Conservation (phyloP, 1,140 invertebrate genomes). For the Akabosia matsudoensis region DNA sequence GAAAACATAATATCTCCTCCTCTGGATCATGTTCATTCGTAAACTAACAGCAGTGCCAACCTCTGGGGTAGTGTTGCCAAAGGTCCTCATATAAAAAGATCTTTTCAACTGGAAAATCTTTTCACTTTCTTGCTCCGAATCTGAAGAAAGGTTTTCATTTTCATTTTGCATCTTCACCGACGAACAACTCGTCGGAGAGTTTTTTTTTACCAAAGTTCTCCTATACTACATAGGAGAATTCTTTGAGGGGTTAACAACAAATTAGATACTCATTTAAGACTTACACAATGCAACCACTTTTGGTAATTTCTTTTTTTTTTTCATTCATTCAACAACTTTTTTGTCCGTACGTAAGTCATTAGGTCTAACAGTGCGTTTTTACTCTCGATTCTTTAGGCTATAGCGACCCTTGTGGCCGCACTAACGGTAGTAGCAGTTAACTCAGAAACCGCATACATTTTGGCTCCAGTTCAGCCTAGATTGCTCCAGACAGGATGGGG, state of each 20-base stretch:
- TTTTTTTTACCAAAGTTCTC: not conserved
- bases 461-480: not conserved
- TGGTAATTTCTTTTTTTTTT: not conserved
- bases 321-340: not conserved
- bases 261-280: not conserved
- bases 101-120: slow-evolving; percentile 15
- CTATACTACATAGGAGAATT: not conserved
- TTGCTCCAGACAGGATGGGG: not conserved
- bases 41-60: not conserved
- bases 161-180: not conserved
- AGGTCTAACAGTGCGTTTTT: not conserved
- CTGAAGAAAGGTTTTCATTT: slow-evolving; percentile 10
- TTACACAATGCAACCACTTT: slow-evolving; percentile 21
- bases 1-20: slow-evolving; percentile 8
- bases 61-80: slow-evolving; percentile 10
- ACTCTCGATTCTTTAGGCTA: not conserved
- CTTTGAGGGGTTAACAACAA: not conserved
- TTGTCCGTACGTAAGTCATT: not conserved
- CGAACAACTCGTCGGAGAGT: not conserved
- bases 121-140: slow-evolving; percentile 16
- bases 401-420: slow-evolving; percentile 6
- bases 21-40: slow-evolving; percentile 15
- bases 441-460: slow-evolving; percentile 6
- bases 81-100: slow-evolving; percentile 24
- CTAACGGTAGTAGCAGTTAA: slow-evolving; percentile 13